Base-by-base conservation (phyloP, 2,113 vertebrate genomes). In the Kobus ellipsiprymnus region DNA sequence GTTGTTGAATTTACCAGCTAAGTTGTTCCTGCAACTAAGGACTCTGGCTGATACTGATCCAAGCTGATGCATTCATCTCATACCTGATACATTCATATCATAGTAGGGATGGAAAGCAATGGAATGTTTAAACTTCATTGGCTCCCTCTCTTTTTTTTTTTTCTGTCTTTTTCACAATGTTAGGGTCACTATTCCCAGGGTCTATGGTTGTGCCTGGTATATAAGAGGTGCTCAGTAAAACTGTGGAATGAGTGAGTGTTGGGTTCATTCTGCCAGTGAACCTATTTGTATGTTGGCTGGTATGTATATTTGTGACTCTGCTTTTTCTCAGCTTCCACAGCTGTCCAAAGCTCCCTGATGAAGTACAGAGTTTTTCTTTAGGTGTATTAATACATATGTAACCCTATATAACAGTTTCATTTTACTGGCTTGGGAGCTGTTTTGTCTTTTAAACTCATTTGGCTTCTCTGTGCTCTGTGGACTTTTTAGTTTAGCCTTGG, bases 361-460 rank as follows among this genome's bases (percentile, higher is more conserved):
- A 93, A 83, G 33, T 14, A 88, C 33, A 59, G 50, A 48, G 23
- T 71, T 60, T 94, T 83, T 86, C 21, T 74, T 90, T 88, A 54
- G 57, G 40, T 87, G 80, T 59, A 36, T 60, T 97, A 93, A 87
- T 52, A 52, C 17, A 62, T 27, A 71, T 84, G 25, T 57, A 52
- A 91, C 90, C 50, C 21, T 78, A 15, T 54, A 15, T 86, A 95
- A 67, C 12, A 82, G 92, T 86, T 23, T 91, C 57, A 48, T 85
- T 60, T 91, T 94, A 94, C 50, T 88, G 54, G 5, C 29, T 97
- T 77, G 14, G 36, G 15, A 91, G 15, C 14, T 71, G 19, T 62
- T 87, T 48, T 90, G 40, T 94, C 93, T 96, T 97, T 81, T 80
- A 80, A 95, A 91, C 50, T 96, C 44, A 92, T 30, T 95, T 94